Base-by-base conservation (phyloP, 2,888 invertebrate genomes). In the Kuschelorhynchus macadamiae region DNA sequence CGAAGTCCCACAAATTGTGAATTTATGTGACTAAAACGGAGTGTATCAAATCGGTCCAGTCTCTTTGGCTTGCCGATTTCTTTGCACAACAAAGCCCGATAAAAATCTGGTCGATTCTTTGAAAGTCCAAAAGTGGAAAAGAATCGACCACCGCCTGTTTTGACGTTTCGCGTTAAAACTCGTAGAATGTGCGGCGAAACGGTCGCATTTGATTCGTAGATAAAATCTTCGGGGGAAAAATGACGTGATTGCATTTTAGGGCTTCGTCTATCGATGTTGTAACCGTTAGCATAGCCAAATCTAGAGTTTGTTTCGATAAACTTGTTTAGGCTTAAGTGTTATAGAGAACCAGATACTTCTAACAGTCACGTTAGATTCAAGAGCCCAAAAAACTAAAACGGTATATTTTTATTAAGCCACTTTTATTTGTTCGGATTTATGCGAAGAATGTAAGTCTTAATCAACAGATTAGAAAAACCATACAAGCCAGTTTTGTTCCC, bases 141-240 rank as follows among this genome's bases (percentile, higher is more conserved):
- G 42, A 16, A 36, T 2, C 57, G 57, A 56, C 64, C 46, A 57
- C 57, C 64, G 64, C 50, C 49, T 64, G 55, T 64, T 64, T 64
- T 64, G 64, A 64, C 64, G 64, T 64, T 64, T 64, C 42, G 56
- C 64, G 62, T 53, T 50, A 61, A 61, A 41, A 61, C 16, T 61
- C 47, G 47, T 32, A 61, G 50, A 61, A 61, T 61, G 60, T 41
- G 60, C 60, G 60, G 60, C 49, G 39, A 59, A 59, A 59, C 59
- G 21, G 39, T 11, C 42, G 16, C 60, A 41, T 60, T 61, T 50
- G 60, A 61, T 61, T 42, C 41, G 25, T 50, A 61, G 60, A 61
- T 61, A 57, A 61, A 50, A 61, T 52, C 59, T 59, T 36, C 25
- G 3, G 49, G 16, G 59, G 32, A 47, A 39, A 59, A 59, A 33